Conservation (phyloP, 2,113 vertebrate genomes). For the Clarias gariepinus region DNA sequence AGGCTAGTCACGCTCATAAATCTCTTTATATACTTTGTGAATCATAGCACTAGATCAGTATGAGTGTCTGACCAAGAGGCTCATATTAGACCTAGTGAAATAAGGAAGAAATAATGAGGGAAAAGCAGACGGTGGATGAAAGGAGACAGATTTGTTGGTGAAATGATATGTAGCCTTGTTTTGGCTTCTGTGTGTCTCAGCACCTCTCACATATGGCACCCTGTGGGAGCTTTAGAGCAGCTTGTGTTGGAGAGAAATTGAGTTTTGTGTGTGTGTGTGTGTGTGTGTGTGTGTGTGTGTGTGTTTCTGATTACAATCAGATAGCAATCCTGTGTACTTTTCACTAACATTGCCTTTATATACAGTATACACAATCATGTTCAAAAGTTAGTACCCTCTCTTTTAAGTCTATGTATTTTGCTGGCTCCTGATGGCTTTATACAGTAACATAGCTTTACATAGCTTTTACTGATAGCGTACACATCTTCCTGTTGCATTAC, state of each 20-base stretch:
- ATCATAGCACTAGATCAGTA: background rate
- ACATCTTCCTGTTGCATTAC: no score
- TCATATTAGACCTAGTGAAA: conserved; percentile 20
- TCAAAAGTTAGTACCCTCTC: no score
- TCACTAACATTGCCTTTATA: background rate
- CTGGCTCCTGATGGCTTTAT: no score
- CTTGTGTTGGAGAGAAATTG: conserved; percentile 6
- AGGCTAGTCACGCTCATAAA: background rate
- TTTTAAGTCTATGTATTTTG: background rate
- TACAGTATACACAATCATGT: background rate
- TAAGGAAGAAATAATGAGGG: conserved; percentile 14
- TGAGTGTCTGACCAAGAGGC: background rate
- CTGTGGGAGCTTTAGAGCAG: conserved; percentile 32
- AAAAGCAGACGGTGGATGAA: background rate
- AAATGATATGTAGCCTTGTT: conserved; percentile 39
- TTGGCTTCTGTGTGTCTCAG: conserved; percentile 33
- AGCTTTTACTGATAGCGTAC: no score
- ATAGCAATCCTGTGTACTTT: conserved; percentile 1
- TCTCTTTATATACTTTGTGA: background rate
- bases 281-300: conserved; percentile 19
- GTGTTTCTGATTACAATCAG: conserved; percentile 1
- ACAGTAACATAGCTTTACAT: no score
- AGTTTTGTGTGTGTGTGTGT: conserved; percentile 29
- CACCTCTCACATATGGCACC: conserved; percentile 39
- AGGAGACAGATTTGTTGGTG: conserved; percentile 22